Evolutionary conservation across 92 coral and sea anemone genomes (phyloP).

Genomic region (Paramuricea clavata): DNA sequence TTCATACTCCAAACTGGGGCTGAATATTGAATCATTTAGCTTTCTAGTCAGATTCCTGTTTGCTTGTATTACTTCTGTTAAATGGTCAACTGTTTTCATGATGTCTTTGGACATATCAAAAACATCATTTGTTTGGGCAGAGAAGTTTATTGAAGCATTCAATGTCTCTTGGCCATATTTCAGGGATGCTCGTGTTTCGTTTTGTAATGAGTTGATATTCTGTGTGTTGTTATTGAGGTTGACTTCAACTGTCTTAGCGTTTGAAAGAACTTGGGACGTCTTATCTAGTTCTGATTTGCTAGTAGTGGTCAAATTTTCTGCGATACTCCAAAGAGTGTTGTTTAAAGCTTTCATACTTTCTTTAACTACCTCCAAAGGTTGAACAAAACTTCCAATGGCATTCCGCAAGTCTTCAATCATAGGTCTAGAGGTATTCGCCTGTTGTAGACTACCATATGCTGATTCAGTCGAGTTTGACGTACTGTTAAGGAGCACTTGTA

Average conservation of each 20-base stretch:
- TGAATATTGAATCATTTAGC: constrained; percentile 37
- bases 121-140: neutral
- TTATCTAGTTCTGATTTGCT: neutral
- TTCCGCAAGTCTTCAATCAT: constrained; percentile 6
- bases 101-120: neutral
- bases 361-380: neutral
- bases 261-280: neutral
- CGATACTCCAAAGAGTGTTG: neutral
- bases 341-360: neutral
- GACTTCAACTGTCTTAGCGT: neutral
- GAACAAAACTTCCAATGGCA: neutral
- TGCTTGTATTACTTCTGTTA: constrained; percentile 49
- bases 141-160: neutral
- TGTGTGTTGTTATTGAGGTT: neutral
- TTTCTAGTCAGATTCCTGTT: constrained; percentile 58
- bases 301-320: neutral
- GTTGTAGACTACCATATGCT: constrained; percentile 14
- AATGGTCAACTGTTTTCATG: neutral
- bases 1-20: constrained; percentile 54
- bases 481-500: constrained; percentile 43
- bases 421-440: neutral
- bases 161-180: neutral
- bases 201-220: neutral
- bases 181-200: neutral
- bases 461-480: constrained; percentile 31